A percentile compares a stretch with the other conserved stretches of the same genome.
phyloP scores from a whole-genome alignment of 2,888 invertebrate species.

The Glomeris marginata region DNA sequence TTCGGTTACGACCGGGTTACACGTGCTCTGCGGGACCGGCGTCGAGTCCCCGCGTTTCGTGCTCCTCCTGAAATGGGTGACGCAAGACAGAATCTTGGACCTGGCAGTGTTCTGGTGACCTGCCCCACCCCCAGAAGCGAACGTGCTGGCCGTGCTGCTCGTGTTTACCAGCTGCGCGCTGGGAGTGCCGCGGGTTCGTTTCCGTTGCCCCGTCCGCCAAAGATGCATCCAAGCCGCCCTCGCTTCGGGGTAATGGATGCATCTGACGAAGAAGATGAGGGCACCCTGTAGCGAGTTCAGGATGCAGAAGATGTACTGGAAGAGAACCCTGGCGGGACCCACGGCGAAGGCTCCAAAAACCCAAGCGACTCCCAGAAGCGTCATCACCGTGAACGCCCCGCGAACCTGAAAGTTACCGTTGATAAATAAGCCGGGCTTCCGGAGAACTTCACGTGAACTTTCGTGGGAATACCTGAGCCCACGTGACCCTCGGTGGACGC shows the following conservation, averaged over 20 bases:
- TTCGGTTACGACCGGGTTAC: too few species aligned
- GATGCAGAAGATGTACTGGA: slow-evolving; percentile 27
- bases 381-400: slow-evolving; percentile 24
- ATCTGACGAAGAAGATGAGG: slow-evolving; percentile 26
- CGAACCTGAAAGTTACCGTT: slow-evolving; percentile 20
- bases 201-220: slow-evolving; percentile 18
- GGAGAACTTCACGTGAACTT: neutral
- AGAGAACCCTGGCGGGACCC: slow-evolving; percentile 21
- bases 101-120: too few species aligned
- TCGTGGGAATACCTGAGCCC: slow-evolving; percentile 14
- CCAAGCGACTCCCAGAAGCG: slow-evolving; percentile 26
- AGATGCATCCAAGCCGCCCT: slow-evolving; percentile 20
- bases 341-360: slow-evolving; percentile 25
- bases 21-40: too few species aligned
- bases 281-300: slow-evolving; percentile 27
- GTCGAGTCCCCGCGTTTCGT: too few species aligned
- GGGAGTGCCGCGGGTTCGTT: slow-evolving; percentile 13
- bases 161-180: too few species aligned
- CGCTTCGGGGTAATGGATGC: slow-evolving; percentile 21
- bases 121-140: too few species aligned
- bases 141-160: too few species aligned
- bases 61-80: too few species aligned
- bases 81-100: too few species aligned
- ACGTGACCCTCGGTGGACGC: slow-evolving; percentile 2
- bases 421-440: slow-evolving; percentile 4